These are phyloP conservation scores for Torymus aiolomorphi DNA, from an alignment of 2,888 invertebrate species.

Conservation along the genomic window DNA sequence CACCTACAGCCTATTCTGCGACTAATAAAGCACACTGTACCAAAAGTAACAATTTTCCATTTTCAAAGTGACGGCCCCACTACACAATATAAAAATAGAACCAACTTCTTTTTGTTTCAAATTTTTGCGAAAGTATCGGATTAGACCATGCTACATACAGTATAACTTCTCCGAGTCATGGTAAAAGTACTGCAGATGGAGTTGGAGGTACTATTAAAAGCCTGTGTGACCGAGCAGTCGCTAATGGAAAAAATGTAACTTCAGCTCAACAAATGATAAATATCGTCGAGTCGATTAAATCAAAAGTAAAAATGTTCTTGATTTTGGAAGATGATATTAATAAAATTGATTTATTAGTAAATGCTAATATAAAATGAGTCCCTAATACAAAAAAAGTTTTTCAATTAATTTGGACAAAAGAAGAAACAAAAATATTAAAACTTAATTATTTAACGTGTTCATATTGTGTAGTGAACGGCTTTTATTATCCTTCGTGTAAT, in stretches of 20 bases:
- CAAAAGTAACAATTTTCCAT: conserved; percentile 23
- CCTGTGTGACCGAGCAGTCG: conserved; percentile 47
- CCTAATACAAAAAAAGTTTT: conserved; percentile 12
- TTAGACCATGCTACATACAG: conserved; percentile 43
- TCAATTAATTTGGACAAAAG: conserved; percentile 11
- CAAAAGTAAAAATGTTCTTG: conserved; percentile 4
- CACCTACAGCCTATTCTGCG: conserved; percentile 46
- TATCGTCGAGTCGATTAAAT: not conserved
- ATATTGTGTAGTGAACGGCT: no score
- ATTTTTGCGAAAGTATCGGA: conserved; percentile 28
- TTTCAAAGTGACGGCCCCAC: conserved; percentile 45
- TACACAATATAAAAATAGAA: conserved; percentile 49
- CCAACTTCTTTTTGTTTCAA: conserved; percentile 45
- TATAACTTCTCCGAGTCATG: conserved; percentile 50
- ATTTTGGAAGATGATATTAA: conserved; percentile 28
- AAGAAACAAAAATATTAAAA: not conserved
- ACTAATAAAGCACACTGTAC: conserved; percentile 14
- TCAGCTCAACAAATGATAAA: no score
- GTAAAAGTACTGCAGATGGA: conserved; percentile 48
- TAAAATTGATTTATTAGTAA: not conserved
- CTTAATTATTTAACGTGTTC: no score
- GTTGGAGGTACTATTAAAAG: conserved; percentile 40
- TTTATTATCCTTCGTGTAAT: no score
- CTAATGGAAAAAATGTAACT: conserved; percentile 24
- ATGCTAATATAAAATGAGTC: not conserved